Evolutionary conservation across 2,888 invertebrate genomes (phyloP).

Genomic region (Parthenolecanium corni): DNA sequence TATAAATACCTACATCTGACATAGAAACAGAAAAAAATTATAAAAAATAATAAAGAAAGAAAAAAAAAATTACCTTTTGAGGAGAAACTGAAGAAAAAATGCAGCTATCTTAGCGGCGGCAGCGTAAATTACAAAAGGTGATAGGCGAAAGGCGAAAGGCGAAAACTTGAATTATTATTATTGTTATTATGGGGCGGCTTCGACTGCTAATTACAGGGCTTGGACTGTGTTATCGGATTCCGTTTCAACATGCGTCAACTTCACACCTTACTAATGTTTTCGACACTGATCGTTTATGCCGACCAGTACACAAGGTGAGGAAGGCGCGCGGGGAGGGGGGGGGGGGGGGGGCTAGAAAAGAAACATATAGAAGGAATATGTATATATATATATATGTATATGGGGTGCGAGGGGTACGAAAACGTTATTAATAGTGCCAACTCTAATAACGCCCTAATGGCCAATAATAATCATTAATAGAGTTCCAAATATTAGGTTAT

Average conservation of each 20-base stretch:
- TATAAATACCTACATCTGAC: too few species aligned
- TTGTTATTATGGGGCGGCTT: constrained; percentile 25
- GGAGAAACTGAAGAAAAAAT: too few species aligned
- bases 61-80: too few species aligned
- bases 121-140: constrained; percentile 24
- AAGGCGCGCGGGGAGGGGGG: too few species aligned
- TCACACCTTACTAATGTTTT: constrained; percentile 28
- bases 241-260: constrained; percentile 28
- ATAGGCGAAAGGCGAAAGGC: constrained; percentile 25
- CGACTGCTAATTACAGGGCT: constrained; percentile 24
- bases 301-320: constrained; percentile 8
- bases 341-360: not conserved
- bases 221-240: constrained; percentile 25
- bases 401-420: not conserved
- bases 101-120: constrained; percentile 7
- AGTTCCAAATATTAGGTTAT: constrained; percentile 8
- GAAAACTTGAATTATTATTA: constrained; percentile 28
- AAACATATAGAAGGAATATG: not conserved
- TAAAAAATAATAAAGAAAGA: too few species aligned
- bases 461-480: constrained; percentile 16
- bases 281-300: constrained; percentile 27
- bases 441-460: constrained; percentile 25
- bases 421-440: constrained; percentile 7
- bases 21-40: too few species aligned
- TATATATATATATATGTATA: not conserved